Percentiles rank a stretch among this genome's conserved stretches.
Evolutionary conservation across 2,888 invertebrate species (phyloP).

Genomic region (Cheiracanthium punctorium): DNA sequence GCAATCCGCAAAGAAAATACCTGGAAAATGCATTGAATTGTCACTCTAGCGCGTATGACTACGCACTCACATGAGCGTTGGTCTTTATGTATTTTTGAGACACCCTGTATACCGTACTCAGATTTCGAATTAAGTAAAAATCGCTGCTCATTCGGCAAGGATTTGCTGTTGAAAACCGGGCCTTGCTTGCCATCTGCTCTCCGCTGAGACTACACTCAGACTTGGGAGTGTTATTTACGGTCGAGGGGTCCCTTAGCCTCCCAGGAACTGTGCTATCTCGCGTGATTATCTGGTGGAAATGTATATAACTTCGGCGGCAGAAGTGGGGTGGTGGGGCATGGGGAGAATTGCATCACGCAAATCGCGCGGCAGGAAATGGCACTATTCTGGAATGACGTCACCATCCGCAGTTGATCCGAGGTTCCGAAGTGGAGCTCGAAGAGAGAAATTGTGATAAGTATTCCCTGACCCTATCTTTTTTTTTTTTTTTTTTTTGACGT

Average conservation of each 20-base stretch:
- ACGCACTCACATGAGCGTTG: too few relatives aligned
- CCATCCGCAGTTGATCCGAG: not conserved
- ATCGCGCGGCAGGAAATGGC: conserved; percentile 8
- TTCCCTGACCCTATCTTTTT: not conserved
- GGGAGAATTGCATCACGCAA: not conserved
- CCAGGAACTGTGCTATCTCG: not conserved
- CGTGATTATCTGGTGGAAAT: not conserved
- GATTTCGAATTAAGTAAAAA: too few relatives aligned
- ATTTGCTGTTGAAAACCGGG: not conserved
- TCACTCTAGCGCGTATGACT: too few relatives aligned
- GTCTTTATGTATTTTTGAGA: too few relatives aligned
- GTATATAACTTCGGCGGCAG: not conserved
- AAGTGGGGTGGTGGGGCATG: not conserved
- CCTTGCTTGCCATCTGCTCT: not conserved
- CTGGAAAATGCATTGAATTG: too few relatives aligned
- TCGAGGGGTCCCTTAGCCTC: not conserved
- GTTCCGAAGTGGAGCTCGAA: not conserved
- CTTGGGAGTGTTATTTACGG: not conserved
- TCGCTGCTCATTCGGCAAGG: too few relatives aligned
- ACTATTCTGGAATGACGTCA: not conserved
- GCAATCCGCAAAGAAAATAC: too few relatives aligned
- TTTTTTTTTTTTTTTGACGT: too few relatives aligned
- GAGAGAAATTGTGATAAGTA: not conserved
- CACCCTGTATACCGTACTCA: too few relatives aligned
- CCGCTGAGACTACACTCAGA: not conserved